Base-by-base conservation (phyloP, 2,797 vertebrate genomes). In the Enteromius fasciolatus region DNA sequence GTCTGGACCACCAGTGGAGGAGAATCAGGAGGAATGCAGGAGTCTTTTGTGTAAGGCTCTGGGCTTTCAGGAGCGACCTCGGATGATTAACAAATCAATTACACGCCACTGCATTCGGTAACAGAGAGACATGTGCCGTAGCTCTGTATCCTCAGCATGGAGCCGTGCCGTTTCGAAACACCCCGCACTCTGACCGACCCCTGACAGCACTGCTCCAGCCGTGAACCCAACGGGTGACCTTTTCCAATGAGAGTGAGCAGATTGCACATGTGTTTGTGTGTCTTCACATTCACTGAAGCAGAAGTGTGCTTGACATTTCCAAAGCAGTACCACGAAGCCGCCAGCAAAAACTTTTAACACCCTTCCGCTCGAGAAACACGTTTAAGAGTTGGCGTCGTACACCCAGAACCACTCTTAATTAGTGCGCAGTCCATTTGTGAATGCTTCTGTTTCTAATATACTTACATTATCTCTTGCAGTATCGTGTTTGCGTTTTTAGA, bases 81-180 rank as follows among this genome's bases (percentile, higher is more conserved):
- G 86, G 74, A 82, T 83, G 59, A 88, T 92, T 92, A 91, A 90
- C 88, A 75, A 90, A 90, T 91, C 89, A 91, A 91, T 92, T 92
- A 88, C 86, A 91, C 88, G 85, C 86, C 82, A 50, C 86, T 70
- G 59, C 86, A 82, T 85, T 83, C 80, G 31, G 41, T 39, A 70
- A 64, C 81, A 86, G 81, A 80, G 81, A 44, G 48, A 67, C 46
- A 66, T 41, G 36, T 70, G 74, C 63, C 20, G 7, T 9, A 36
- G 78, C 84, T 61, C 59, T 77, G 46, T 67, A 66, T 72, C 77
- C 82, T 79, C 75, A 31, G 36, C 74, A 25, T 54, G 76, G 17
- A 70, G 57, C 48, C 44, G 15, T 54, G 75, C 36, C 52, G 81
- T 80, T 63, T 85, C 59, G 69, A 72, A 72, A 59, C 52, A 39